Base-by-base conservation (phyloP, 2,797 vertebrate species). In the Nyctalus aviator region DNA sequence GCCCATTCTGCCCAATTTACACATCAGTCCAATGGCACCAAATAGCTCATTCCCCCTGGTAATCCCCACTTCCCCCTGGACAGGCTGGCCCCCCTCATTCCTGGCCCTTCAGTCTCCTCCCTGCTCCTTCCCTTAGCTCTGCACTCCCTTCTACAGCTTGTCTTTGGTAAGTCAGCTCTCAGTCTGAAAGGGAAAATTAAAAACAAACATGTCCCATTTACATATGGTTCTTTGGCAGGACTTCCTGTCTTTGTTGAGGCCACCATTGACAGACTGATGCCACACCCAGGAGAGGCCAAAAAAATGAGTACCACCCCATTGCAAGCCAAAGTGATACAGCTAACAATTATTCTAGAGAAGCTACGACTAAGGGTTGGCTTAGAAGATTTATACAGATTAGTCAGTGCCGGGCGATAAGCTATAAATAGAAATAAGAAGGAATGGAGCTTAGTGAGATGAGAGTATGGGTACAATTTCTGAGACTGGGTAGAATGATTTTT, bases 311-410 rank as follows among this genome's bases (percentile, higher is more conserved):
- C 48, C 84, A 55, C 75, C 44, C 25, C 44, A 73, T 81, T 69
- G 23, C 11, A 66, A 62, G 41, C 18, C 78, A 53, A 83, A 73
- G 59, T 81, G 48, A 81, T 20, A 25, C 12, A 84, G 85, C 78
- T 86, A 77, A 77, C 32, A 46, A 59, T 75, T 94, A 69, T 53
- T 73, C 48, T 69, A 53, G 50, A 94, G 83, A 91, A 69, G 64
- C 68, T 66, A 78, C 50, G 91, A 46, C 62, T 25, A 72, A 88
- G 14, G 9, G 11, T n/a, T 62, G 53, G 75, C 62, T 27, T 50
- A 53, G 59, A 41, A 95, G 86, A 92, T 88, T 92, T 90, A 68
- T 68, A 69, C 18, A 88, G 94, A 88, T 68, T 90, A 76, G 62
- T 30, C 55, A 46, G 75, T 64, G 72, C 30, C 41, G 69, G 64